phyloP scores from a whole-genome alignment of 2,113 vertebrate genomes.

The Megaceryle maxima region DNA sequence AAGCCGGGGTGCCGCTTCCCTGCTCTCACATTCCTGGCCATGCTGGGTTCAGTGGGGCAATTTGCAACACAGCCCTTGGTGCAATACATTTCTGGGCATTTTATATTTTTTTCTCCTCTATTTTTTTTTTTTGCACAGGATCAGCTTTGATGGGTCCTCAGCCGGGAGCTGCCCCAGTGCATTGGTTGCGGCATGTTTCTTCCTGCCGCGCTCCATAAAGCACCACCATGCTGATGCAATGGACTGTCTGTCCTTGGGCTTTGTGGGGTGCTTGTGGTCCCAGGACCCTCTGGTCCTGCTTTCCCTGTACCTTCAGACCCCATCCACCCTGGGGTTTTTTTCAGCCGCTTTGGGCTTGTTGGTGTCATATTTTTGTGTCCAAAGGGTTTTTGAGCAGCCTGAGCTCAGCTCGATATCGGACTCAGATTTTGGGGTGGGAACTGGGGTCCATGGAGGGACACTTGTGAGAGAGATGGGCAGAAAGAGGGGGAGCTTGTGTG shows the following conservation, averaged over 20 bases:
- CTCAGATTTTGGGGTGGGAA: neutral
- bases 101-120: neutral
- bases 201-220: neutral
- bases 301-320: neutral
- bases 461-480: neutral
- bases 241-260: accelerated
- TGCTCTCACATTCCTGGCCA: accelerated
- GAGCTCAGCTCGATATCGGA: accelerated
- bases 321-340: neutral
- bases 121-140: neutral
- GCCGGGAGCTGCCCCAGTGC: neutral
- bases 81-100: neutral
- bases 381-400: neutral
- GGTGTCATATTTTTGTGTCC: neutral
- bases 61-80: accelerated
- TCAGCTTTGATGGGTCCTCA: neutral
- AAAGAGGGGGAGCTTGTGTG: neutral
- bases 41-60: accelerated
- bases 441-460: neutral
- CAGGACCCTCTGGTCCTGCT: neutral
- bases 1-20: accelerated
- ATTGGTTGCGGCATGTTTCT: neutral
- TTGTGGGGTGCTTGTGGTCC: neutral
- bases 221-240: accelerated
- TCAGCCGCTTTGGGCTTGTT: accelerated